Conservation (phyloP, 2,888 invertebrate species). For the Ptilodon capucinus region DNA sequence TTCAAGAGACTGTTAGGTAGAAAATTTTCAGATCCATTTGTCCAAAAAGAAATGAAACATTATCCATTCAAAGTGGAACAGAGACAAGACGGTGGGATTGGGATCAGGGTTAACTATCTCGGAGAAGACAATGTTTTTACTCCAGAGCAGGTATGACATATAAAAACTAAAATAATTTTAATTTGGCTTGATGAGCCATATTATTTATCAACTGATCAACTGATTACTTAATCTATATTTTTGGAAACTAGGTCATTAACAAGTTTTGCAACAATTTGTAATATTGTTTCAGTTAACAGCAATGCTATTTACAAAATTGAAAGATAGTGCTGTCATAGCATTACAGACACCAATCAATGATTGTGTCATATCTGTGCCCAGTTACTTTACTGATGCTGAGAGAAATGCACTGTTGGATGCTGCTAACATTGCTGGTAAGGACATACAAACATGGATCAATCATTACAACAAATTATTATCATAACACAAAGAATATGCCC, state of each 20-base stretch:
- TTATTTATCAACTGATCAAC: neutral
- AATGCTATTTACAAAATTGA: conserved; percentile 98
- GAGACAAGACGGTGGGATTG: conserved; percentile 90
- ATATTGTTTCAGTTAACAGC: conserved; percentile 87
- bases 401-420: conserved; percentile 95
- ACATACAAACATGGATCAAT: too few species aligned
- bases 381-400: conserved; percentile 97
- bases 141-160: conserved; percentile 88
- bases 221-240: neutral
- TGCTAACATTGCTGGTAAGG: conserved; percentile 91
- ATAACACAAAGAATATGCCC: too few species aligned
- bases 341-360: conserved; percentile 96
- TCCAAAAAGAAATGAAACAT: conserved; percentile 91
- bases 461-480: too few species aligned
- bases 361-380: conserved; percentile 96
- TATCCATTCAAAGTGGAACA: conserved; percentile 91
- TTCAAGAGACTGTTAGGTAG: conserved; percentile 97
- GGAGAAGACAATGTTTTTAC: conserved; percentile 92
- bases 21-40: conserved; percentile 93
- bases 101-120: conserved; percentile 94
- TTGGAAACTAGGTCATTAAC: conserved; percentile 2
- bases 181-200: neutral
- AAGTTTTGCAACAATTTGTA: neutral
- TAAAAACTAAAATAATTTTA: neutral
- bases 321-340: conserved; percentile 93